These are phyloP conservation scores for Myiothlypis coronata DNA, from an alignment of 2,797 vertebrate genomes.

Conservation along the genomic window DNA sequence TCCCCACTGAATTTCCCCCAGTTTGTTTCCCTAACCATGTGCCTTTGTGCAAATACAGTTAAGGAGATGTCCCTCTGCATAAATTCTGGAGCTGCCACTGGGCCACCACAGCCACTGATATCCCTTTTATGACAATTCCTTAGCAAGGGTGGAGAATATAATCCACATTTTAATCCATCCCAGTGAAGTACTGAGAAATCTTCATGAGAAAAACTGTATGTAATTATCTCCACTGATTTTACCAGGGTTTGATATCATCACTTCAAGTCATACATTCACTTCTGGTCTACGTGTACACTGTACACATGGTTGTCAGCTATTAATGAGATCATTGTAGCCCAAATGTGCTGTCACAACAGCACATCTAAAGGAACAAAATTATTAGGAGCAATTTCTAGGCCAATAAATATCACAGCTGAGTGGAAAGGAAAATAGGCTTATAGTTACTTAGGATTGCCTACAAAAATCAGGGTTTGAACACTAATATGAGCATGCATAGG, in stretches of 20 bases:
- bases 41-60: neutral
- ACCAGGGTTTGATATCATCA: neutral
- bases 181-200: neutral
- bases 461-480: neutral
- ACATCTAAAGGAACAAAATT: neutral
- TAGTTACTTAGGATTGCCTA: neutral
- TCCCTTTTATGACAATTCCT: neutral
- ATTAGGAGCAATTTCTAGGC: neutral
- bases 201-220: neutral
- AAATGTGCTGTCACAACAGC: neutral
- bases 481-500: neutral
- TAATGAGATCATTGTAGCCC: neutral
- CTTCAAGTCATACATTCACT: neutral
- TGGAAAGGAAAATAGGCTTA: neutral
- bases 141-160: neutral
- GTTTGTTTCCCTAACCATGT: neutral
- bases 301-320: neutral
- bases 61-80: fast-evolving
- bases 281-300: neutral
- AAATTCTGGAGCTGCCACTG: neutral
- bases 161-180: neutral
- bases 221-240: neutral
- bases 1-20: neutral
- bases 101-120: neutral
- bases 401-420: neutral